A percentile compares a stretch with the other conserved stretches of the same genome.
Evolutionary conservation across 2,113 vertebrate genomes (phyloP).

Genomic region (Gallinago media): DNA sequence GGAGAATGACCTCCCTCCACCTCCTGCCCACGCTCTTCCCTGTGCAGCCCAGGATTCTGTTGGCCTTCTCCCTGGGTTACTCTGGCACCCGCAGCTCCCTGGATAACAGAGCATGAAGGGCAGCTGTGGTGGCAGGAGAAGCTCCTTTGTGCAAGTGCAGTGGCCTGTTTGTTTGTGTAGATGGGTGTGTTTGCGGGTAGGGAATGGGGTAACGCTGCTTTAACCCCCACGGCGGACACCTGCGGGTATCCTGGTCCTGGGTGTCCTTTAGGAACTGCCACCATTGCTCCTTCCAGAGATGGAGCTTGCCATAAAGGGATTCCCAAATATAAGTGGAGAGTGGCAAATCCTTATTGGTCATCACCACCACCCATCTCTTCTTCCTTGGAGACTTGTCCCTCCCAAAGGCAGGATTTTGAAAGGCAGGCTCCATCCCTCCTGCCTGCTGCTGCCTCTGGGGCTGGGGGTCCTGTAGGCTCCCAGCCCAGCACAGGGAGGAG

Average conservation of each 20-base stretch:
- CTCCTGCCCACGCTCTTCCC: too few relatives aligned
- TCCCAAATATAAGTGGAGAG: background rate
- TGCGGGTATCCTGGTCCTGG: background rate
- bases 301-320: background rate
- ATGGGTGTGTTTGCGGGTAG: constrained; percentile 2
- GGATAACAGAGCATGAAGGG: constrained; percentile 57
- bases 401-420: background rate
- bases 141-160: constrained; percentile 60
- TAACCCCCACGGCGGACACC: background rate
- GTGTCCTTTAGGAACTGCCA: background rate
- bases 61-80: background rate
- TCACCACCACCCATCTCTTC: background rate
- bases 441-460: background rate
- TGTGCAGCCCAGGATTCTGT: too few relatives aligned
- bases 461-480: background rate
- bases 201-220: background rate
- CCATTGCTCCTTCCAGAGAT: background rate
- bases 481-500: background rate
- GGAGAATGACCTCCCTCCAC: too few relatives aligned
- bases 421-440: background rate
- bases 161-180: constrained; percentile 53
- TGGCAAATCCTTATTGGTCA: background rate
- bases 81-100: constrained; percentile 1
- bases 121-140: background rate
- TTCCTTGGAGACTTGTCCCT: background rate